A percentile compares a stretch with the other conserved stretches of the same genome.
phyloP scores from a whole-genome alignment of 2,888 invertebrate species.

The Eucera pruinosa region DNA sequence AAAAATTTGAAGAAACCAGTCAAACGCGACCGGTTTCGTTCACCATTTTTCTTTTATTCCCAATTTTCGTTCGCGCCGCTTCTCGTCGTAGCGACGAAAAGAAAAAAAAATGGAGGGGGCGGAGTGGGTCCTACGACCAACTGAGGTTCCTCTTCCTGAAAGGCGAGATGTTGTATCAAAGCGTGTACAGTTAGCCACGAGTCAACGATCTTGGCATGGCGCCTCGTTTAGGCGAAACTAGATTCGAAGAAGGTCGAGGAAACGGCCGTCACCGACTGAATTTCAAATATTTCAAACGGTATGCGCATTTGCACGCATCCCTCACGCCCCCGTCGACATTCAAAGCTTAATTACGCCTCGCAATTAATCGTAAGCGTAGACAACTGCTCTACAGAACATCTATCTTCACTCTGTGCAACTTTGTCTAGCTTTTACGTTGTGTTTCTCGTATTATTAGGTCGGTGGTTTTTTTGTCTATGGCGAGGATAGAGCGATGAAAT shows the following conservation, averaged over 20 bases:
- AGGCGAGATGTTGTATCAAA: constrained; percentile 55
- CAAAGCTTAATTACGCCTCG: not conserved
- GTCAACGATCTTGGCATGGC: constrained; percentile 77
- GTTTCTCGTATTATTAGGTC: no score
- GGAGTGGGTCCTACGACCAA: constrained; percentile 17
- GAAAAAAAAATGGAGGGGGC: not conserved
- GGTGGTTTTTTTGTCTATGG: no score
- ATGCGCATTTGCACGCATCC: constrained; percentile 21
- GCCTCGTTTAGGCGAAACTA: constrained; percentile 77
- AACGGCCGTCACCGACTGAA: constrained; percentile 60
- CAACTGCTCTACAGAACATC: no score
- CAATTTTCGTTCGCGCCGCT: constrained; percentile 1
- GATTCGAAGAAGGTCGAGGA: constrained; percentile 72
- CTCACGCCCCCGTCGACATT: not conserved
- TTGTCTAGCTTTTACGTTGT: no score
- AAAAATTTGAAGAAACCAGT: constrained; percentile 64
- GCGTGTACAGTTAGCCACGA: constrained; percentile 76
- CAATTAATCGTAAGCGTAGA: no score
- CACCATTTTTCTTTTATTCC: constrained; percentile 39
- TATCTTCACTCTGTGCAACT: no score
- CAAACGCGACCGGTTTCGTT: constrained; percentile 61
- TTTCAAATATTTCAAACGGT: constrained; percentile 66
- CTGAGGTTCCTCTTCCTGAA: constrained; percentile 67
- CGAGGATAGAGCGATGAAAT: no score
- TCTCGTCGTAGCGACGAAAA: constrained; percentile 10